Conservation (phyloP, 2,888 invertebrate genomes). For the Pseudococcus jackbeardsleyi region DNA sequence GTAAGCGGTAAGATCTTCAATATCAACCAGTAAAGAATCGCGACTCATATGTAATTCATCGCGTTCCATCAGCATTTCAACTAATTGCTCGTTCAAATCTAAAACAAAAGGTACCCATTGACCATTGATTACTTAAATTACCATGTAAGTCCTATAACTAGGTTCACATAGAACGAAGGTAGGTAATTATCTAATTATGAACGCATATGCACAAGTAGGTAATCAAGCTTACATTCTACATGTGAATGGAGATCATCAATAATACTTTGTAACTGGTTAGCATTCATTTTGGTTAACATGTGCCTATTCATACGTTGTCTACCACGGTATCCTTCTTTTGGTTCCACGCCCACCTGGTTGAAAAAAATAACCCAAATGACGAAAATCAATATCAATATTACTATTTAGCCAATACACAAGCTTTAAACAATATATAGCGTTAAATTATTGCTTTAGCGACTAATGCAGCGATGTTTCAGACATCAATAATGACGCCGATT, state of each 20-base stretch:
- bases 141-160: neutral
- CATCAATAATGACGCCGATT: no score
- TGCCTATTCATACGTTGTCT: constrained; percentile 86
- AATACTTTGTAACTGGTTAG: constrained; percentile 92
- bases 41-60: constrained; percentile 98
- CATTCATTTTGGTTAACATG: constrained; percentile 91
- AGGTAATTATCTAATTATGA: neutral
- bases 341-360: constrained; percentile 79
- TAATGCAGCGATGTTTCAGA: neutral
- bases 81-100: constrained; percentile 89
- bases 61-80: constrained; percentile 88
- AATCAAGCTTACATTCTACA: constrained; percentile 78
- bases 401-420: neutral
- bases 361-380: neutral
- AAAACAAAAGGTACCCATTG: constrained; percentile 48
- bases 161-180: no score
- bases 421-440: neutral
- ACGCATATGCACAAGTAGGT: neutral
- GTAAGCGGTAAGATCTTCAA: constrained; percentile 85
- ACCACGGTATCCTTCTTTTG: constrained; percentile 80
- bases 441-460: neutral
- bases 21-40: constrained; percentile 97
- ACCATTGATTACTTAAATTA: neutral
- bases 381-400: neutral
- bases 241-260: constrained; percentile 95